Evolutionary conservation across 2,113 vertebrate genomes (phyloP).

Genomic region (Trogon surrucura): DNA sequence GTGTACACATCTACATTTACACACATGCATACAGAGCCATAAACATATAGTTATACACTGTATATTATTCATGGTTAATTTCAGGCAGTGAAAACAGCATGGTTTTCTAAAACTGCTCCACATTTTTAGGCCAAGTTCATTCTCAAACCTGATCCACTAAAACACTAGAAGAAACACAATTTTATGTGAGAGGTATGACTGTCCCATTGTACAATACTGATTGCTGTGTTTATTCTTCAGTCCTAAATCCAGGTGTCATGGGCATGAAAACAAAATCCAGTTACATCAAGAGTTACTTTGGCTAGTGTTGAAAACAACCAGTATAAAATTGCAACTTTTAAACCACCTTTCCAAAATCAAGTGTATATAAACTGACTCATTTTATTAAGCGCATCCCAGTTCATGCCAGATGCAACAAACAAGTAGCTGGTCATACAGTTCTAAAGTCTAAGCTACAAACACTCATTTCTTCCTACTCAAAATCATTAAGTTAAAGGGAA

Average conservation of each 20-base stretch:
- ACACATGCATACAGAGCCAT: neutral
- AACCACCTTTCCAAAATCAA: neutral
- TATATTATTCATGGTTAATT: neutral
- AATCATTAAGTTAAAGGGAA: conserved; percentile 23
- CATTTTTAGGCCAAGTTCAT: neutral
- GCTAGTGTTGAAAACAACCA: neutral
- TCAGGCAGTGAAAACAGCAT: neutral
- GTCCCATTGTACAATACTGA: neutral
- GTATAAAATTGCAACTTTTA: neutral
- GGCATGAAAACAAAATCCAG: neutral
- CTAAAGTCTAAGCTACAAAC: neutral
- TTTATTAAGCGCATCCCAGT: neutral
- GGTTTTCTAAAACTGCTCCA: neutral
- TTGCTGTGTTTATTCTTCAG: neutral
- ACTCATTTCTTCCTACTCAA: neutral
- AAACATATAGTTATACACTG: neutral
- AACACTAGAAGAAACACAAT: neutral
- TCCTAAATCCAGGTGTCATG: conserved; percentile 6
- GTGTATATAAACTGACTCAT: neutral
- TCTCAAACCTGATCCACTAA: neutral
- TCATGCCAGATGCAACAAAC: neutral
- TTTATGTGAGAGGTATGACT: neutral
- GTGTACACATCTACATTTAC: neutral
- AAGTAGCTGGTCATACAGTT: neutral
- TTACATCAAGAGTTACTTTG: neutral